Conservation (phyloP, 2,888 invertebrate genomes). For the Latrodectus hesperus region DNA sequence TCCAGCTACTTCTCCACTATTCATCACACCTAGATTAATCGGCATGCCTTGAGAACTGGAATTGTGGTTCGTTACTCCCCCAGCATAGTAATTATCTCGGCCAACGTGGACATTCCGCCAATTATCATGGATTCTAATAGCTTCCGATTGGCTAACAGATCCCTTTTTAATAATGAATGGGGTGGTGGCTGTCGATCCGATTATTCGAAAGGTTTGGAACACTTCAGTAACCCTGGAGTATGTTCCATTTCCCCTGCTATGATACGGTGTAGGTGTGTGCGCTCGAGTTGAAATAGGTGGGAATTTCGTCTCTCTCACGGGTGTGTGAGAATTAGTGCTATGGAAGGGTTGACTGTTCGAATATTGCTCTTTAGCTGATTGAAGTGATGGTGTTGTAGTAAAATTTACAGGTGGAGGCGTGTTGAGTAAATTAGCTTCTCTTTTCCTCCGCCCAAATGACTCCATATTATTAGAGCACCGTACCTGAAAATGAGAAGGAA, state of each 20-base stretch:
- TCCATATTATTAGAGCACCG: slow-evolving; percentile 74
- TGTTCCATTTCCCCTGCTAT: slow-evolving; percentile 4
- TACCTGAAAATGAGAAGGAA: slow-evolving; percentile 71
- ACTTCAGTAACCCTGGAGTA: slow-evolving; percentile 51
- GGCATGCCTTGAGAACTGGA: slow-evolving; percentile 10
- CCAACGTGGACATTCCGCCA: slow-evolving; percentile 39
- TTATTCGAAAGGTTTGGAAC: slow-evolving; percentile 50
- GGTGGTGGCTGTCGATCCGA: slow-evolving; percentile 29
- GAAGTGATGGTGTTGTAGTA: background rate
- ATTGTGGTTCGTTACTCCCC: slow-evolving; percentile 20
- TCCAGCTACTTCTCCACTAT: background rate
- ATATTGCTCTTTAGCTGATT: slow-evolving; percentile 39
- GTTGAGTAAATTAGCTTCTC: slow-evolving; percentile 21
- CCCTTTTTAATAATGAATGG: slow-evolving; percentile 27
- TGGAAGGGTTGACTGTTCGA: slow-evolving; percentile 52
- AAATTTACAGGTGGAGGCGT: background rate
- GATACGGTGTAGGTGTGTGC: background rate
- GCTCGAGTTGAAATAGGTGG: background rate
- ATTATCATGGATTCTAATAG: slow-evolving; percentile 27
- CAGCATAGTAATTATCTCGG: slow-evolving; percentile 29
- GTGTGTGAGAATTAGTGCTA: background rate
- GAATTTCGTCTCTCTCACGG: slow-evolving; percentile 19
- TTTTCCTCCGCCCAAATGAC: slow-evolving; percentile 74
- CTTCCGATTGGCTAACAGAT: background rate
- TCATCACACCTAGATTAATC: slow-evolving; percentile 21